These are phyloP conservation scores for Drosophila setosimentum DNA, from an alignment of 2,888 invertebrate species.

Conservation along the genomic window DNA sequence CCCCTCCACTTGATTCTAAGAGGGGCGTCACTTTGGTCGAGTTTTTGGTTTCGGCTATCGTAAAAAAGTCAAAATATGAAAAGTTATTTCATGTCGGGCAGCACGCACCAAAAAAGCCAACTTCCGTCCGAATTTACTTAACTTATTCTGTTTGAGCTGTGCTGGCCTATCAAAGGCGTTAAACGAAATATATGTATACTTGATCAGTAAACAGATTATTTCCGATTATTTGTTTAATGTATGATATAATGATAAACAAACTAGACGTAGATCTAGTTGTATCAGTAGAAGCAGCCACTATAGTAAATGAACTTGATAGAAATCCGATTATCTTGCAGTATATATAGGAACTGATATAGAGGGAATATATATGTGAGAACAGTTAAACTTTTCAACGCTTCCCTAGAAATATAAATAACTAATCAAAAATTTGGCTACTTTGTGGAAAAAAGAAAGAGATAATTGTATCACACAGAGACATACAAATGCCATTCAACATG, in stretches of 20 bases:
- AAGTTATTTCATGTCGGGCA: conserved; percentile 39
- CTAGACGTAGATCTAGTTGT: neutral
- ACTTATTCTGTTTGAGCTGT: neutral
- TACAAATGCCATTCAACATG: neutral
- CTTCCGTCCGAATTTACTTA: conserved; percentile 48
- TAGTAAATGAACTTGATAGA: neutral
- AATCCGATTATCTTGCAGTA: neutral
- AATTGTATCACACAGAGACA: neutral
- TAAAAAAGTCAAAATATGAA: conserved; percentile 56
- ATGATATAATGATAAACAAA: too few relatives aligned
- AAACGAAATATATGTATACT: neutral
- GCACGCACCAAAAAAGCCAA: conserved; percentile 52
- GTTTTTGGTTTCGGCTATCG: conserved; percentile 21
- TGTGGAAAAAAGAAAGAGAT: neutral
- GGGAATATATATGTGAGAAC: too few relatives aligned
- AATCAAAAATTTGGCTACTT: neutral
- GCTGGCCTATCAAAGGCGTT: neutral
- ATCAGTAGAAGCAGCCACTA: neutral
- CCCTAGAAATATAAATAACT: neutral
- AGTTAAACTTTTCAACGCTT: neutral
- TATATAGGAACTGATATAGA: neutral
- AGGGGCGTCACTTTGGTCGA: conserved; percentile 34
- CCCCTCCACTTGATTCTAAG: conserved; percentile 17
- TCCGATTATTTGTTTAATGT: neutral
- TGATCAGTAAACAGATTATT: too few relatives aligned